These are phyloP conservation scores for Thomomys bottae DNA, from an alignment of 2,113 vertebrate genomes.

Conservation along the genomic window DNA sequence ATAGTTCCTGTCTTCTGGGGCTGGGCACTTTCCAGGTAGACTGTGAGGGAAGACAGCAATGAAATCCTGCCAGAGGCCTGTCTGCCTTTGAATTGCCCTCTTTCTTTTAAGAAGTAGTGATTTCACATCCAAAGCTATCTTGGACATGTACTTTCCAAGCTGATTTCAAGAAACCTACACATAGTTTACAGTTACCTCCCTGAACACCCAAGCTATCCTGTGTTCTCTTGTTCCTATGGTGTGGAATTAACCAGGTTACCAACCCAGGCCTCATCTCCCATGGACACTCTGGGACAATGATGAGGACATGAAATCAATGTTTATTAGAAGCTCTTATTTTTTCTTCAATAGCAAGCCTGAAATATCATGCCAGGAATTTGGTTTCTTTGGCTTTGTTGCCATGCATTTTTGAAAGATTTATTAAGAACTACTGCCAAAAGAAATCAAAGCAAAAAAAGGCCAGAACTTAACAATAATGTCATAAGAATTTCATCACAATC, in stretches of 20 bases:
- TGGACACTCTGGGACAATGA: background rate
- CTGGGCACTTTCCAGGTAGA: background rate
- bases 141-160: slow-evolving; percentile 28
- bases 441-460: background rate
- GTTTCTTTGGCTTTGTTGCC: background rate
- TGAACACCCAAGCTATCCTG: background rate
- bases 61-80: background rate
- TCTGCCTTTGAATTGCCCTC: background rate
- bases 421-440: slow-evolving; percentile 8
- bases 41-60: background rate
- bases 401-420: slow-evolving; percentile 41
- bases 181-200: background rate
- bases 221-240: background rate
- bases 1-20: background rate
- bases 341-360: slow-evolving; percentile 27
- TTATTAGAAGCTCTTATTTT: background rate
- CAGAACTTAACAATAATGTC: background rate
- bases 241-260: background rate
- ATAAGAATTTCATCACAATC: slow-evolving; percentile 26
- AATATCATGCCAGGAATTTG: background rate
- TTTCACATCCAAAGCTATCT: slow-evolving; percentile 17
- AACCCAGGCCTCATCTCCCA: background rate
- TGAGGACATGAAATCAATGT: background rate
- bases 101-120: background rate
- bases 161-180: background rate